These are phyloP conservation scores for Synodontis membranacea DNA, from an alignment of 2,113 vertebrate species.

Conservation along the genomic window DNA sequence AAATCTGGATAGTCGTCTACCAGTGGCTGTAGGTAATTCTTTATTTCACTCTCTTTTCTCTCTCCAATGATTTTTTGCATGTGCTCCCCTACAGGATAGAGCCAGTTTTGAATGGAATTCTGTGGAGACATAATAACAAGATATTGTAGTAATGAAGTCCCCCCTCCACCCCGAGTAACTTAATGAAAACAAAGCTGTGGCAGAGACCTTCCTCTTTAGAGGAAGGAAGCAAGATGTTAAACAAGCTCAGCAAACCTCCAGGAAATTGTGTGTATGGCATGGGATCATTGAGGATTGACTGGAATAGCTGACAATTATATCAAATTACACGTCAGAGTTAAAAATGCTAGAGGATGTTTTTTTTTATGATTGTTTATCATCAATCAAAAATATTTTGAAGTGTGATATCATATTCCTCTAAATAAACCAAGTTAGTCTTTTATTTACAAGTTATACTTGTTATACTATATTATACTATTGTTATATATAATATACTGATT, in stretches of 20 bases:
- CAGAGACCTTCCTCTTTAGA: neutral
- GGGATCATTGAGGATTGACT: neutral
- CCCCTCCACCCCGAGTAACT: too few relatives aligned
- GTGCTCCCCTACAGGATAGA: conserved; percentile 62
- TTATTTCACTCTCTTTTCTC: conserved; percentile 54
- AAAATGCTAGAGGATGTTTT: neutral
- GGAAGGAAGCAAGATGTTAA: conserved; percentile 15
- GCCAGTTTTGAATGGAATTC: conserved; percentile 66
- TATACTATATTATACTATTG: too few relatives aligned
- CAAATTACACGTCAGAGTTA: neutral
- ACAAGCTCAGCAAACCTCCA: neutral
- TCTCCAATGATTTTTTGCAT: conserved; percentile 60
- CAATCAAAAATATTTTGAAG: neutral
- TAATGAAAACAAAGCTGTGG: neutral
- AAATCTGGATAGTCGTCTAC: conserved; percentile 60
- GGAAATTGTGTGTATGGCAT: neutral
- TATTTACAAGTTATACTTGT: neutral
- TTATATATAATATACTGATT: neutral
- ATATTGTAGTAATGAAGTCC: neutral
- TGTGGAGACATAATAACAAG: conserved; percentile 36
- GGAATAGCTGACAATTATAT: neutral
- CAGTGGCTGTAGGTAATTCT: conserved; percentile 42
- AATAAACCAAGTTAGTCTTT: neutral
- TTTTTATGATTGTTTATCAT: neutral
- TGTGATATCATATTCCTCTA: neutral